Evolutionary conservation across 2,797 vertebrate genomes (phyloP), one percentile per base, ranked within the genome.

Genomic region (Semotilus atromaculatus): DNA sequence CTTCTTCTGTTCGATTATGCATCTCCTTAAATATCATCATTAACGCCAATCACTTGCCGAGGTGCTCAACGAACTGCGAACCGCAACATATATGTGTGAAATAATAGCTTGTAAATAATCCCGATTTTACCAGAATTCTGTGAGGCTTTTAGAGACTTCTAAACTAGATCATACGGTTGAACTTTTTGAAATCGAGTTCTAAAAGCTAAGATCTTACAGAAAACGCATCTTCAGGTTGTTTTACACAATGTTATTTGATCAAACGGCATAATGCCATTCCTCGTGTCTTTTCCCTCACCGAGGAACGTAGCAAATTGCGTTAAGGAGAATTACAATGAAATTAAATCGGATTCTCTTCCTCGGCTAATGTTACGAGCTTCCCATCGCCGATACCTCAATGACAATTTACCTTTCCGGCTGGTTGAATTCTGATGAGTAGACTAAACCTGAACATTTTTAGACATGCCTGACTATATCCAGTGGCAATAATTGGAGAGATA

Each of bases 261-360:
- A 86, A 81, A 80, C 53, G 51, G n/a, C 18, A 38, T 71, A 38
- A 67, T 82, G 48, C 73, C 68, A 86, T 86, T 70, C 62, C 34
- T 64, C 45, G 53, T 55, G 55, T 88, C 81, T 89, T 83, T 80
- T 80, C 70, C 64, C 86, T 89, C 83, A 76, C 85, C 81, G 86
- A 84, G 85, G 84, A 86, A 86, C 1, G 26, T 45, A 62, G 74
- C 66, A 86, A 86, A 89, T 85, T 86, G 64, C 64, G 66, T 88
- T 86, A 86, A 86, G 71, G 26, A 80, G 80, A 83, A 78, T 85
- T 83, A 81, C 82, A 88, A 85, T 85, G 72, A 83, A 84, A 89
- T 88, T 85, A 85, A 83, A 89, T 78, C 76, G 67, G 86, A 86
- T 88, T 88, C 82, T 85, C 76, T 85, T 66, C 86, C 64, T 70